phyloP scores from a whole-genome alignment of 2,888 invertebrate species.

The Drosophila affinis region DNA sequence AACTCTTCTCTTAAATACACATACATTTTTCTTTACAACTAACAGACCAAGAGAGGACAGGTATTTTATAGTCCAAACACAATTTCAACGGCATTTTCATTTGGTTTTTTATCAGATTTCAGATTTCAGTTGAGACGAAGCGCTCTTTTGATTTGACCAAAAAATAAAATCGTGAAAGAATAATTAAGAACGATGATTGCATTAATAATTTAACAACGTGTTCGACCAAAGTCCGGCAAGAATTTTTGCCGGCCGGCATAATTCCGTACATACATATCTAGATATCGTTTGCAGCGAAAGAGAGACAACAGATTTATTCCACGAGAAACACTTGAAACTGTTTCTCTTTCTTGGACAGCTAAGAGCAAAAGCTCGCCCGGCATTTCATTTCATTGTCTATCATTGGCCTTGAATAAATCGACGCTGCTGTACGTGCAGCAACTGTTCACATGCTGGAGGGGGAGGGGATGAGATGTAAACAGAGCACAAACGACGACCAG shows the following conservation, averaged over 20 bases:
- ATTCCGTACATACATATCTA: slow-evolving; percentile 25
- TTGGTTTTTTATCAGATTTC: slow-evolving; percentile 15
- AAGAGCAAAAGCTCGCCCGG: background rate
- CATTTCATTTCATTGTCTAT: slow-evolving; percentile 41
- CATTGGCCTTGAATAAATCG: slow-evolving; percentile 63
- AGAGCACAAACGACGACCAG: slow-evolving; percentile 27
- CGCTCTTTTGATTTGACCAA: slow-evolving; percentile 20
- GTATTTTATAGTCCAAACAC: slow-evolving; percentile 3
- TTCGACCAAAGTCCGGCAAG: slow-evolving; percentile 44
- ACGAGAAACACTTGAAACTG: background rate
- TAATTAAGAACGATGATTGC: slow-evolving; percentile 25
- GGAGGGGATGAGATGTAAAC: slow-evolving; percentile 14
- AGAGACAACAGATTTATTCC: background rate
- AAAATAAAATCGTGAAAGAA: slow-evolving; percentile 46
- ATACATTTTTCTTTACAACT: background rate
- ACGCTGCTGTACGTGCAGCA: slow-evolving; percentile 9
- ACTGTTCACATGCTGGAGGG: background rate
- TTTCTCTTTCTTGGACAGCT: background rate
- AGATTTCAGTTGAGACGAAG: slow-evolving; percentile 27
- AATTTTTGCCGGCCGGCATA: slow-evolving; percentile 46
- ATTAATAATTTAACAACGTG: slow-evolving; percentile 53
- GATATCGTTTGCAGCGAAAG: slow-evolving; percentile 4
- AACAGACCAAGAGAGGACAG: background rate
- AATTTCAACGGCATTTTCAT: background rate
- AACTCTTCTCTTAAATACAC: background rate